A percentile compares a stretch with the other conserved stretches of the same genome.
These are phyloP conservation scores for Muntiacus reevesi DNA, from an alignment of 2,113 vertebrate species.

Conservation along the genomic window DNA sequence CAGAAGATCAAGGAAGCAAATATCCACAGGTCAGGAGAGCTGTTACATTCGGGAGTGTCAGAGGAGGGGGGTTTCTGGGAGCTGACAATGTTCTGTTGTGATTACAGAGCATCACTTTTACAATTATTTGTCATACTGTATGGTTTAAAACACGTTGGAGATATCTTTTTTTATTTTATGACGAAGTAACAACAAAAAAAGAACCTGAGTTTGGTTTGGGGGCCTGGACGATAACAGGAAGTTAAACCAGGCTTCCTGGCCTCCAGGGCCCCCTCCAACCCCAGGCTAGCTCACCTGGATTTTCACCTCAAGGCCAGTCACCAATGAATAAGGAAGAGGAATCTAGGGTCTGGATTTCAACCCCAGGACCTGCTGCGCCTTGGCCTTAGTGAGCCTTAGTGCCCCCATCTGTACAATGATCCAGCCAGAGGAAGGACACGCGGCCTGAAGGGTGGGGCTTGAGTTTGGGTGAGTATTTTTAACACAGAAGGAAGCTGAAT, in stretches of 20 bases:
- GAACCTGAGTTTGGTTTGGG: background rate
- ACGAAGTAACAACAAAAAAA: background rate
- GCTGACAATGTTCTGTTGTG: background rate
- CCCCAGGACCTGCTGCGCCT: background rate
- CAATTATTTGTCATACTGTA: background rate
- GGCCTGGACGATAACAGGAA: background rate
- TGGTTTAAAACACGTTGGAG: background rate
- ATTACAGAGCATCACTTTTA: background rate
- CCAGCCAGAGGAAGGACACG: background rate
- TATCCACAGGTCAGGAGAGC: background rate
- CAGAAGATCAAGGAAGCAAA: background rate
- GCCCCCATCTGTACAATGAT: background rate
- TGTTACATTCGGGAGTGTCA: background rate
- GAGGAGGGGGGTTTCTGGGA: background rate
- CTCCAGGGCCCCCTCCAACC: background rate
- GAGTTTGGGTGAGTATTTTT: background rate
- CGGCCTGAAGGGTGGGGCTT: too few species aligned
- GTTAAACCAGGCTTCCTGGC: background rate
- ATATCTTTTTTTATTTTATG: background rate
- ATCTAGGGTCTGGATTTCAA: background rate
- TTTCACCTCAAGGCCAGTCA: background rate
- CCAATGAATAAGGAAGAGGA: background rate
- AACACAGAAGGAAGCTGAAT: background rate
- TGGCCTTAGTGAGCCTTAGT: background rate
- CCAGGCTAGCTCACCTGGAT: background rate